A percentile compares a stretch with the other conserved stretches of the same genome.
phyloP scores from a whole-genome alignment of 1,140 invertebrate genomes.

The Bombus pascuorum region DNA sequence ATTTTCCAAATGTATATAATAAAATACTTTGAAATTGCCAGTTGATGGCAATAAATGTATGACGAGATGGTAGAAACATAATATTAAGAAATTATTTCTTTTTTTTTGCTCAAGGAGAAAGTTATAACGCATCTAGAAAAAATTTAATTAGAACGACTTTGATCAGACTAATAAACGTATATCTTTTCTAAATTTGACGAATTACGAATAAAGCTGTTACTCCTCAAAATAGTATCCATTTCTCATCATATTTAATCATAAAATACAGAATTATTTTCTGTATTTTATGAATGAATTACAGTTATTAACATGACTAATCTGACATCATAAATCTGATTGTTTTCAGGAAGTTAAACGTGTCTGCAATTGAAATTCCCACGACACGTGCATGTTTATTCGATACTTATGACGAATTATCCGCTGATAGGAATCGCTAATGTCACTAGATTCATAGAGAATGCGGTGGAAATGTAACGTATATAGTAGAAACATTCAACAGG shows the following conservation, averaged over 20 bases:
- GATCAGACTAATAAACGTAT: no score
- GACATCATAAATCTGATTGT: not conserved
- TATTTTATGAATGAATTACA: not conserved
- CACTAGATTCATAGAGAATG: not conserved
- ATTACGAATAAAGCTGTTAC: no score
- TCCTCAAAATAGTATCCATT: no score
- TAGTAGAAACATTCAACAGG: constrained; percentile 30
- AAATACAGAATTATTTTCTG: not conserved
- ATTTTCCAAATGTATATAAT: no score
- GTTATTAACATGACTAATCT: not conserved
- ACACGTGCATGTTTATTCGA: not conserved
- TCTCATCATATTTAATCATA: not conserved
- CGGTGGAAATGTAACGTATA: not conserved
- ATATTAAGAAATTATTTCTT: not conserved
- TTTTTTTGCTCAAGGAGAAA: no score
- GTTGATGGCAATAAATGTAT: no score
- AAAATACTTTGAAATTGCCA: no score
- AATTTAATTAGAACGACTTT: no score
- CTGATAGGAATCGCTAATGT: not conserved
- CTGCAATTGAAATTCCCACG: not conserved
- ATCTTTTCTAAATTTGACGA: no score
- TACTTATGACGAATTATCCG: constrained; percentile 7
- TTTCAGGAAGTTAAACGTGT: not conserved
- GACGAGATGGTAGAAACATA: no score
- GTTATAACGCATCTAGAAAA: no score